These are phyloP conservation scores for Schizaphis graminum DNA, from an alignment of 2,888 invertebrate genomes.

Conservation along the genomic window DNA sequence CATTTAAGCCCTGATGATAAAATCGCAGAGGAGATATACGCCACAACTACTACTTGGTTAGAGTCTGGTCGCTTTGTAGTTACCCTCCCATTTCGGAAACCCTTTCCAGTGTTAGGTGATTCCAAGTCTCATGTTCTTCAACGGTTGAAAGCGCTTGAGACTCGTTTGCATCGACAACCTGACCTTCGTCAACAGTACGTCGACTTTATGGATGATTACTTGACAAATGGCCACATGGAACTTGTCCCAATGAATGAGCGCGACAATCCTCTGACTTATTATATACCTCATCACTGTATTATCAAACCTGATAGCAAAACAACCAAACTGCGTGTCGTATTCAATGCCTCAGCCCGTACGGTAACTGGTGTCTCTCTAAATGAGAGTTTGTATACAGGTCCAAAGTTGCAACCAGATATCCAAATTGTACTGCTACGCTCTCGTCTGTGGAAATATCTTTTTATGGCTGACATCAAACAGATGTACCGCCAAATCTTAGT, in stretches of 20 bases:
- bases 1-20: neutral
- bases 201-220: slow-evolving; percentile 15
- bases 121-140: neutral
- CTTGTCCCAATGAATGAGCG: neutral
- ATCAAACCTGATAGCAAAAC: slow-evolving; percentile 26
- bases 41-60: neutral
- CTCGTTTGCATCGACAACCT: neutral
- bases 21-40: neutral
- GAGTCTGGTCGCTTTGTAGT: neutral
- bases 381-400: slow-evolving; percentile 68
- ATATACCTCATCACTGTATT: slow-evolving; percentile 68
- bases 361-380: slow-evolving; percentile 68
- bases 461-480: no score
- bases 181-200: neutral
- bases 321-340: slow-evolving; percentile 16
- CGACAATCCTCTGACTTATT: neutral
- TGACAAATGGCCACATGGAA: slow-evolving; percentile 17
- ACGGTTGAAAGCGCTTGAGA: neutral
- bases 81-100: neutral
- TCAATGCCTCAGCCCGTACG: slow-evolving; percentile 68
- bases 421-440: slow-evolving; percentile 67
- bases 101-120: neutral
- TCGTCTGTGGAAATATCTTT: no score
- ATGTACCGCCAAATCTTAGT: no score
- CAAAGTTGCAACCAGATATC: slow-evolving; percentile 69